Evolutionary conservation across 1,140 invertebrate genomes (phyloP), one percentile per base, ranked within the genome.

Genomic region (Marisa cornuarietis): DNA sequence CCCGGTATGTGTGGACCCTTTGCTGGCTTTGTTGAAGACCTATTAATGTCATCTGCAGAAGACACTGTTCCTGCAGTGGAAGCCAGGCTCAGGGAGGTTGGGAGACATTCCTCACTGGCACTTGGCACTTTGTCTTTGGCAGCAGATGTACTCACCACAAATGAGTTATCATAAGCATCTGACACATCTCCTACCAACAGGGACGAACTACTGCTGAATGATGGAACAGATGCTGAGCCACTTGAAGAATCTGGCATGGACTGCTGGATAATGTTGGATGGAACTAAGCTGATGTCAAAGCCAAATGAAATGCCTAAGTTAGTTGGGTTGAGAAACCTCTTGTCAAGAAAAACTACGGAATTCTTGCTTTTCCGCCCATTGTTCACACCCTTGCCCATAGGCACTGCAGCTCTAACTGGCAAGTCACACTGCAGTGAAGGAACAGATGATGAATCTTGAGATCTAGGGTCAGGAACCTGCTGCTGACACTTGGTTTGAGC

Each of bases 341-440:
- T 87, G 77, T 87, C 86, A 74, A 87, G 79, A 79, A 87, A 87
- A 62, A 87, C 82, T 68, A 87, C 86, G 82, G 86, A 87, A 61
- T 83, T 81, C 76, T 85, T 83, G 31, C n/a, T 68, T 80, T 80
- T 80, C 63, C 69, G 65, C n/a, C 79, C 74, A 71, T 79, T 82
- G 49, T 69, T 74, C 54, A 65, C 61, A 62, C 68, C 76, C 83
- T 61, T 66, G 71, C 73, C 68, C 69, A 80, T 77, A 78, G 71
- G 52, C 62, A 63, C 61, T 75, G 69, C 26, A 18, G 65, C 65
- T 68, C 13, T 68, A n/a, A n/a, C 26, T 24, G 65, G 65, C 65
- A 31, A 2, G 10, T 68, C 65, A n/a, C 10, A 24, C 10, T n/a
- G 65, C 22, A 13, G 22, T n/a, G 65, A 68, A n/a, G 65, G n/a